Percentiles rank a stretch among this genome's conserved stretches.
These are phyloP conservation scores for Aphis gossypii DNA, from an alignment of 1,140 invertebrate genomes.

Conservation along the genomic window DNA sequence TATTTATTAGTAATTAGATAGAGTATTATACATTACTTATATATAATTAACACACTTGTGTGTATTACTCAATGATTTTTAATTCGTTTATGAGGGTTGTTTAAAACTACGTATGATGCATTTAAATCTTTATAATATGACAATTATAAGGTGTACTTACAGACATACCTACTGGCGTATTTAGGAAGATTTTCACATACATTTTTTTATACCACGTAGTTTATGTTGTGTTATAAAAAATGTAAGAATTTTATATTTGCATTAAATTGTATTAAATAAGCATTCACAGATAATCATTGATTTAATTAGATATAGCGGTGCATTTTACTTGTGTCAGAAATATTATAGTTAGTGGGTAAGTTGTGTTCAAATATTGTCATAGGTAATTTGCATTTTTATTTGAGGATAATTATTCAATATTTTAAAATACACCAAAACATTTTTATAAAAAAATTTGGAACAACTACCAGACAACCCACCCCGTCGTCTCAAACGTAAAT, in stretches of 20 bases:
- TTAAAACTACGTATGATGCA: background rate
- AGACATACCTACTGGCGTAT: background rate
- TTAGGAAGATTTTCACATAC: too few relatives aligned
- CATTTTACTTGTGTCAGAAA: too few relatives aligned
- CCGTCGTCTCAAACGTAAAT: too few relatives aligned
- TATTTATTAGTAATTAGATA: too few relatives aligned
- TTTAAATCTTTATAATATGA: background rate
- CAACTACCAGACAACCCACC: too few relatives aligned
- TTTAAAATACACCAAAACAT: background rate
- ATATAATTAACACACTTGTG: background rate
- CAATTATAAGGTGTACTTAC: background rate
- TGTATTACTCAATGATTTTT: background rate
- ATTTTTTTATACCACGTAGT: too few relatives aligned
- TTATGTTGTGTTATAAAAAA: too few relatives aligned
- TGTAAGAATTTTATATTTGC: too few relatives aligned
- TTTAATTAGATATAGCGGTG: too few relatives aligned
- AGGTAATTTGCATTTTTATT: background rate
- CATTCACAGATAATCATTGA: too few relatives aligned
- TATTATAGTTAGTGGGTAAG: background rate
- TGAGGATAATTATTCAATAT: background rate
- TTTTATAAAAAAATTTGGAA: background rate
- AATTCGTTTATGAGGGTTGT: background rate
- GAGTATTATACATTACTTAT: background rate
- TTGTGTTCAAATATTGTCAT: background rate
- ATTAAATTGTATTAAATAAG: too few relatives aligned